Base-by-base conservation (phyloP, 1,140 invertebrate genomes). In the Solenopsis fugax region DNA sequence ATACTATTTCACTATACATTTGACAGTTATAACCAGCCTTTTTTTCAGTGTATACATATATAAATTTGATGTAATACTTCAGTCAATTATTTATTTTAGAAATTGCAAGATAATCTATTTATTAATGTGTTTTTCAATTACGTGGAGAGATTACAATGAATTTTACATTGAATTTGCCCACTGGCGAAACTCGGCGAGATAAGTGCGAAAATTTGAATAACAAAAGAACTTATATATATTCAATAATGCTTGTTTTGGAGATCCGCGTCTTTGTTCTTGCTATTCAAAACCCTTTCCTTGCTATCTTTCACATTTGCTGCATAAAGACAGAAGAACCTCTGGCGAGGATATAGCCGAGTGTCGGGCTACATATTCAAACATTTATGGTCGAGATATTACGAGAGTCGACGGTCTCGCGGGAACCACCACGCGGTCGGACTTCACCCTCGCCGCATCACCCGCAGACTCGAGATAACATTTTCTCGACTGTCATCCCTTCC, bases 401-500 rank as follows among this genome's bases (percentile, higher is more conserved):
- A 73, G 90, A 67, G 76, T 37, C 56, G 60, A 58, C 54, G 81
- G 81, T 90, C 89, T 71, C 87, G 54, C 45, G 90, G 90, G 92
- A 90, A 37, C 41, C 21, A 29, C 77, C 67, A 72, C 62, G 86
- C 50, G 80, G 84, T 82, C 62, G 16, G 41, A 24, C 60, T 50
- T 77, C 48, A 87, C 89, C 88, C 85, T 91, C 88, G 62, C 18
- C 41, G 85, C 82, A 90, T 93, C 91, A 92, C 90, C 92, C 92
- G 90, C 78, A 87, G 89, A 82, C 77, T 58, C 88, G 85, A 88
- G 93, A 94, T 93, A 93, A 92, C 93, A 90, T 91, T 91, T 73
- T 88, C 65, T 82, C 86, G 37, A 76, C 88, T 84, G 89, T 77
- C 80, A 54, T 45, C 65, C 75, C 78, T 34, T 65, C 64, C 71